Conservation (phyloP, 2,797 vertebrate species). For the Zalophus californianus region DNA sequence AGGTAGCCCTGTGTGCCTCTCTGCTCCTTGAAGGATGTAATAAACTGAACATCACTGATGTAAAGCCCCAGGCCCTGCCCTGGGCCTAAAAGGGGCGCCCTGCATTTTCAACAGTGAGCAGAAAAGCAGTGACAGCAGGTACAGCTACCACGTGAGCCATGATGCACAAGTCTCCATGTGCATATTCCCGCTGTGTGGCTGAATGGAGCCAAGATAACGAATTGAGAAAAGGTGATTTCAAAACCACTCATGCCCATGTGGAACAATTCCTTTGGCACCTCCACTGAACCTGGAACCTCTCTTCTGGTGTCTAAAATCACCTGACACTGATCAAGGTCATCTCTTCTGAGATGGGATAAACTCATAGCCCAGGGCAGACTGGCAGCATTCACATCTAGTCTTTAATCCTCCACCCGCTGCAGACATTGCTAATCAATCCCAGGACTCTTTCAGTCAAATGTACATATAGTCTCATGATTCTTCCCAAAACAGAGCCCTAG, state of each 20-base stretch:
- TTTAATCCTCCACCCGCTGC: not conserved
- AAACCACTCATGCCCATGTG: not conserved
- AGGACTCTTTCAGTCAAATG: not conserved
- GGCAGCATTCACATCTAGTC: accelerated
- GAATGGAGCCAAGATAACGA: not conserved
- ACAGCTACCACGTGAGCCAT: accelerated
- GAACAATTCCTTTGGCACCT: not conserved
- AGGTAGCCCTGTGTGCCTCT: not conserved
- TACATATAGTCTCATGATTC: not conserved
- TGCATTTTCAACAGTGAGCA: not conserved
- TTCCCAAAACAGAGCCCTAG: not conserved
- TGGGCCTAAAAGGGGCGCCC: not conserved
- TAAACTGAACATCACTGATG: not conserved
- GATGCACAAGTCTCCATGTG: not conserved
- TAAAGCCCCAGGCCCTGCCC: not conserved
- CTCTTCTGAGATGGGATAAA: not conserved
- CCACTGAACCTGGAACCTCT: not conserved
- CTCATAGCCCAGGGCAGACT: not conserved
- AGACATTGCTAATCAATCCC: constrained; percentile 72
- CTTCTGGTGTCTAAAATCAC: not conserved
- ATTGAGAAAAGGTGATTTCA: not conserved
- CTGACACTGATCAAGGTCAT: not conserved
- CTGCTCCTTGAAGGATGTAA: not conserved
- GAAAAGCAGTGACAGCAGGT: not conserved
- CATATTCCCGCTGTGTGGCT: not conserved